These are phyloP conservation scores for Pipistrellus kuhlii DNA, from an alignment of 2,797 vertebrate species.

Conservation along the genomic window DNA sequence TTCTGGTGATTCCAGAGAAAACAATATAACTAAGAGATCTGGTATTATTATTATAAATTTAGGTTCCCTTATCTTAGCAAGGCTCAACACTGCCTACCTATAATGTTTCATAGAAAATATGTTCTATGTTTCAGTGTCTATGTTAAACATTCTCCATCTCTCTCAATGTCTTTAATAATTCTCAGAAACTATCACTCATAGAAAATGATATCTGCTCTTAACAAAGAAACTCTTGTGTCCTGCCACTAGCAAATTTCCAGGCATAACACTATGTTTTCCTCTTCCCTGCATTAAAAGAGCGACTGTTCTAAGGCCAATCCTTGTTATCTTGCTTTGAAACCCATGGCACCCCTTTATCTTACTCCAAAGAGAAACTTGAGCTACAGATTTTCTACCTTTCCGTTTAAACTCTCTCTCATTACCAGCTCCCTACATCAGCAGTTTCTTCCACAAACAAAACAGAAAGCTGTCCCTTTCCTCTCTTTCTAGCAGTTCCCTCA, in stretches of 20 bases:
- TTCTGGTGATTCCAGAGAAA: slow-evolving; percentile 29
- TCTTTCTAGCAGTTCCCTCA: neutral
- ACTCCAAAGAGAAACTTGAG: neutral
- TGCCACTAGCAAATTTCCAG: neutral
- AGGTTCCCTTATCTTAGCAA: neutral
- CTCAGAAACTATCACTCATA: neutral
- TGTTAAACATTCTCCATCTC: neutral
- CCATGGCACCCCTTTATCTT: neutral
- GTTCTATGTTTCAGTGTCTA: slow-evolving; percentile 32
- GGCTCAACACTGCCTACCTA: neutral
- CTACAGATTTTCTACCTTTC: neutral
- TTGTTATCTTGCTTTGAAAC: neutral
- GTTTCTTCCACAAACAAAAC: slow-evolving; percentile 13
- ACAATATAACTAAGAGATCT: neutral
- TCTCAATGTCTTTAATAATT: neutral
- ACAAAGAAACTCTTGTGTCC: slow-evolving; percentile 7
- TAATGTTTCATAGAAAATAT: neutral
- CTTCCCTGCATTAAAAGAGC: neutral
- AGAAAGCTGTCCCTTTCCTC: neutral
- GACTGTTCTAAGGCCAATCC: neutral
- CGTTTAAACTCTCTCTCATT: neutral
- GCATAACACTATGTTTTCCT: neutral
- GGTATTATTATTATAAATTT: slow-evolving; percentile 1
- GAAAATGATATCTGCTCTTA: slow-evolving; percentile 28
- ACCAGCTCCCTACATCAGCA: neutral